Base-by-base conservation (phyloP, 2,113 vertebrate genomes). In the Corvus hawaiiensis region DNA sequence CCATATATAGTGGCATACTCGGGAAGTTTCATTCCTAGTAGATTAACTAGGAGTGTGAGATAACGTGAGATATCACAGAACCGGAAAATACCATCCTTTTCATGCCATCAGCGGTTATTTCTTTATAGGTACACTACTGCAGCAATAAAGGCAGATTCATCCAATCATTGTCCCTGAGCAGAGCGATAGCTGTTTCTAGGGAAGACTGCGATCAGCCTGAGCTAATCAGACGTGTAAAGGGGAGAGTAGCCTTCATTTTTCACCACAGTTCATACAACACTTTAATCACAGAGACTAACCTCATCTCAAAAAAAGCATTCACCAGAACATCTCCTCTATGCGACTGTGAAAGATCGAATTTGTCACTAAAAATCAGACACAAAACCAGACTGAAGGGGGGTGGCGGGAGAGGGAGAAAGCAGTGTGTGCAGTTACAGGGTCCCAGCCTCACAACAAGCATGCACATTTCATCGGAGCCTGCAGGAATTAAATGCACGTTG, bases 1-100 rank as follows among this genome's bases (percentile, higher is more conserved):
- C 92, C 94, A 93, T 94, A 97, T 95, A 96, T 84, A 97, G 95
- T 35, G 87, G 41, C 82, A 91, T 87, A 83, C 78, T 95, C 81
- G 41, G 62, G 78, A 95, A 94, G 84, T 87, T 96, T 84, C 95
- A 91, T 94, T 96, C 93, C 94, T 89, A 51, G n/a, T 21, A 86
- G 93, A 96, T 94, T 93, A 95, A 66, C 59, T 33, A 77, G 59
- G 48, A 95, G 82, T 55, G 58, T 54, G 63, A 96, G 93, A 94
- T 92, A 95, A 94, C 16, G 32, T 73, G 91, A 96, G 90, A 67
- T 95, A 95, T 23, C 86, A 83, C 92, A 93, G 77, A 90, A 85
- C 35, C 43, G 9, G 79, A 96, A 96, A 95, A 89, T 58, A 93
- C 84, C 52, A 73, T 77, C 84, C 72, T 89, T 90, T 63, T 86